A percentile compares a stretch with the other conserved stretches of the same genome.
Evolutionary conservation across 2,797 vertebrate species (phyloP).

Genomic region (Lagorchestes hirsutus): DNA sequence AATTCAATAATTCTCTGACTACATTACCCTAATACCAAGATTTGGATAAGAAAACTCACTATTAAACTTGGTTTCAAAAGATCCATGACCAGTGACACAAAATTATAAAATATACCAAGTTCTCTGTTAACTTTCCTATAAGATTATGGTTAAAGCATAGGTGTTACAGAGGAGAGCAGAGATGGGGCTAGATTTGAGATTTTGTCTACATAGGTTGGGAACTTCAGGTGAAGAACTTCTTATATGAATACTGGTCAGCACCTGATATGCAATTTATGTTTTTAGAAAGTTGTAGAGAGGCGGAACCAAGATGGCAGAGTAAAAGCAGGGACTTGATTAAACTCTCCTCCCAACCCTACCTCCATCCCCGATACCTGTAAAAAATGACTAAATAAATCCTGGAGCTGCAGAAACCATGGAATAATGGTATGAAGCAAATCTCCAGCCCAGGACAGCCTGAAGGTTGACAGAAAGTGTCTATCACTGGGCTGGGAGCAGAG

Average conservation of each 20-base stretch:
- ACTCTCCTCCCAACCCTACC: too few species aligned
- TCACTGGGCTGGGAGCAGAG: too few species aligned
- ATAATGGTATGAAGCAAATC: too few species aligned
- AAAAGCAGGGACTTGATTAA: too few species aligned
- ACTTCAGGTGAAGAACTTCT: background rate
- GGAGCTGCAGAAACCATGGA: too few species aligned
- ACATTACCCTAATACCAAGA: background rate
- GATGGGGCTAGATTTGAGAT: background rate
- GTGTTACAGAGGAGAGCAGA: too few species aligned
- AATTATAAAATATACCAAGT: background rate
- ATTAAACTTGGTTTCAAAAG: background rate
- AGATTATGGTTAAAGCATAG: background rate
- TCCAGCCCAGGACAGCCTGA: too few species aligned
- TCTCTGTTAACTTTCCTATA: background rate
- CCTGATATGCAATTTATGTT: background rate
- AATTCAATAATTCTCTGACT: background rate
- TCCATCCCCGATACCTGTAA: too few species aligned
- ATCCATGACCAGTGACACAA: background rate
- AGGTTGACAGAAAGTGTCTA: too few species aligned
- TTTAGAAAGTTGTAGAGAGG: background rate
- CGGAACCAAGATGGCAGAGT: too few species aligned
- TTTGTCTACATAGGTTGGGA: background rate
- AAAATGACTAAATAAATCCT: too few species aligned
- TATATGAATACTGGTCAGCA: background rate
- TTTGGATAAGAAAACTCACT: background rate